Conservation (phyloP, 2,888 invertebrate species). For the Drosophila borealis region DNA sequence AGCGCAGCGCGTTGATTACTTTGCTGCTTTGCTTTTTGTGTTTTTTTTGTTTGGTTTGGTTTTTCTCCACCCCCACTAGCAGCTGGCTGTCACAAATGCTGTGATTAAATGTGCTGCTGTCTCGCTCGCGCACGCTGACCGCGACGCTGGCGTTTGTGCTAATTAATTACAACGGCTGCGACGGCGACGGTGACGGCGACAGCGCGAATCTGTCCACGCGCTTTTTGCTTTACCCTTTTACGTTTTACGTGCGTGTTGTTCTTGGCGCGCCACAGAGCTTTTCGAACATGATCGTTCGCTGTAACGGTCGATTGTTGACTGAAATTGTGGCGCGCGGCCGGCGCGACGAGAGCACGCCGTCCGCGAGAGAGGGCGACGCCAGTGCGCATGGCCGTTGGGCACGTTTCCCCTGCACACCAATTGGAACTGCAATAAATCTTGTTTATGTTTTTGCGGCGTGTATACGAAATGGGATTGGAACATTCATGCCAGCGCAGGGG, state of each 20-base stretch:
- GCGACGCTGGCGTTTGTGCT: slow-evolving; percentile 58
- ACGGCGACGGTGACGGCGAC: slow-evolving; percentile 33
- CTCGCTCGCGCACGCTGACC: slow-evolving; percentile 60
- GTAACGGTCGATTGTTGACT: slow-evolving; percentile 83
- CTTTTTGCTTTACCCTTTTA: slow-evolving; percentile 50
- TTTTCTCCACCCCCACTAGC: slow-evolving; percentile 32
- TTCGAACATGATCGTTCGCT: slow-evolving; percentile 81
- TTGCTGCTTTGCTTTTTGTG: slow-evolving; percentile 33
- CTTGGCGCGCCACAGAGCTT: slow-evolving; percentile 66
- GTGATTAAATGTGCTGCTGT: slow-evolving; percentile 63
- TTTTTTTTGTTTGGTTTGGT: slow-evolving; percentile 16
- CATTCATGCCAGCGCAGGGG: slow-evolving; percentile 64
- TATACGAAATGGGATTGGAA: slow-evolving; percentile 59
- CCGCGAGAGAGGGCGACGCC: slow-evolving; percentile 20
- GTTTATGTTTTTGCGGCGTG: slow-evolving; percentile 52
- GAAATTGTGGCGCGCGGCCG: slow-evolving; percentile 64
- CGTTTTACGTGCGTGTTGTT: slow-evolving; percentile 40
- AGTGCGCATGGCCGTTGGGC: slow-evolving; percentile 42
- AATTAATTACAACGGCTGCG: slow-evolving; percentile 71
- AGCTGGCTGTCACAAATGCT: slow-evolving; percentile 55
- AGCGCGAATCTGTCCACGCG: slow-evolving; percentile 52
- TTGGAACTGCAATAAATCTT: slow-evolving; percentile 68
- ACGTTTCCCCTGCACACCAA: slow-evolving; percentile 65
- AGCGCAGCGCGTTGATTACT: slow-evolving; percentile 73
- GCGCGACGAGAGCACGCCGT: slow-evolving; percentile 45